These are phyloP conservation scores for Nebria brevicollis DNA, from an alignment of 2,888 invertebrate species.

Conservation along the genomic window DNA sequence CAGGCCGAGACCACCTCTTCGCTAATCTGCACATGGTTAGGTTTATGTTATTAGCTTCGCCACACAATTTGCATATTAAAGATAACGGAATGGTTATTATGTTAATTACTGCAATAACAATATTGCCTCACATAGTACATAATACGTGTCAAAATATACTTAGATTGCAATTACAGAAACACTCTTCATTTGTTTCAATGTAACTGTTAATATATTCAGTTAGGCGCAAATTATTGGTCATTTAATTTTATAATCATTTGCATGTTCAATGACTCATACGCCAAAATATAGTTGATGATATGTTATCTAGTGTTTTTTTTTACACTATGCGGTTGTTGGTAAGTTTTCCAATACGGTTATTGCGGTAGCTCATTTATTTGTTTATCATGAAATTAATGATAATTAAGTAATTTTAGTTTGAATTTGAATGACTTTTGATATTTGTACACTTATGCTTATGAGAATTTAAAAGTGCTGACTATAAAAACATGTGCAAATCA, in stretches of 20 bases:
- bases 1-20: neutral
- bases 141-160: neutral
- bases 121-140: neutral
- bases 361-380: no score
- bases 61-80: slow-evolving; percentile 24
- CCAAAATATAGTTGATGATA: no score
- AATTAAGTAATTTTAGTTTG: no score
- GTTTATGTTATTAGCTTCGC: slow-evolving; percentile 7
- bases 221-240: no score
- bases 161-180: neutral
- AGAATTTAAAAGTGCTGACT: neutral
- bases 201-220: no score
- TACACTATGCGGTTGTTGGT: no score
- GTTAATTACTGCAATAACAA: slow-evolving; percentile 1
- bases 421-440: neutral
- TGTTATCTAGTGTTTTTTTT: no score
- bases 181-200: neutral
- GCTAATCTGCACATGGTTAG: slow-evolving; percentile 11
- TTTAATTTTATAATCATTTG: no score
- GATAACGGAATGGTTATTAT: slow-evolving; percentile 21
- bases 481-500: neutral
- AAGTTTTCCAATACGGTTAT: no score
- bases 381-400: no score
- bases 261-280: no score
- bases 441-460: neutral